phyloP scores from a whole-genome alignment of 2,113 vertebrate species.

The Lates calcarifer region DNA sequence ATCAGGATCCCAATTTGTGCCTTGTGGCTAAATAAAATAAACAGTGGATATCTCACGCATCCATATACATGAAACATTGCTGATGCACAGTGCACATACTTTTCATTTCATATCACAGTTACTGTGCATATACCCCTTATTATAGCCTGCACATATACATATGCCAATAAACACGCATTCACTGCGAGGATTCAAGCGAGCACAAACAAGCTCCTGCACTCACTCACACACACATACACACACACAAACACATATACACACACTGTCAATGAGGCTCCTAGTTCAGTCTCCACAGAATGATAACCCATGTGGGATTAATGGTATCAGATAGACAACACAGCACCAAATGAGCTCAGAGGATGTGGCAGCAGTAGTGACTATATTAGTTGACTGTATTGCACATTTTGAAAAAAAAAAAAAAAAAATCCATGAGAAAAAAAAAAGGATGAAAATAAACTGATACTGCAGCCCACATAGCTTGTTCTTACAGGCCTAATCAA shows the following conservation, averaged over 20 bases:
- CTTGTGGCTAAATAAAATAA: not conserved
- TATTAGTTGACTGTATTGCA: slow-evolving; percentile 7
- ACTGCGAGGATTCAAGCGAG: not conserved
- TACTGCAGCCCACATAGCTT: too few relatives aligned
- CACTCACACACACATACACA: not conserved
- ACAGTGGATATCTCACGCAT: not conserved
- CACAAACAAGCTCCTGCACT: not conserved
- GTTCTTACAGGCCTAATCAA: too few relatives aligned
- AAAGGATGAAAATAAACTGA: not conserved
- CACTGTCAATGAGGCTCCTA: slow-evolving; percentile 2
- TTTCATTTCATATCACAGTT: not conserved
- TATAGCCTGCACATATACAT: not conserved
- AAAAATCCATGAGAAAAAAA: slow-evolving; percentile 25
- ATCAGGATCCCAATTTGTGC: slow-evolving; percentile 1
- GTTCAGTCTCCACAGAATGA: not conserved
- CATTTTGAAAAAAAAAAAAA: not conserved
- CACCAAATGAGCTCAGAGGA: slow-evolving; percentile 16
- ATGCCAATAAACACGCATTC: not conserved
- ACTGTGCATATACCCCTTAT: not conserved
- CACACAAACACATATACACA: not conserved
- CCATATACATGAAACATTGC: slow-evolving; percentile 1
- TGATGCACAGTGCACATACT: not conserved
- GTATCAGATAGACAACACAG: slow-evolving; percentile 5
- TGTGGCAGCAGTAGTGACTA: not conserved
- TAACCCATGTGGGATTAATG: slow-evolving; percentile 15